These are phyloP conservation scores for Miltochrista miniata DNA, from an alignment of 2,888 invertebrate species.

Conservation along the genomic window DNA sequence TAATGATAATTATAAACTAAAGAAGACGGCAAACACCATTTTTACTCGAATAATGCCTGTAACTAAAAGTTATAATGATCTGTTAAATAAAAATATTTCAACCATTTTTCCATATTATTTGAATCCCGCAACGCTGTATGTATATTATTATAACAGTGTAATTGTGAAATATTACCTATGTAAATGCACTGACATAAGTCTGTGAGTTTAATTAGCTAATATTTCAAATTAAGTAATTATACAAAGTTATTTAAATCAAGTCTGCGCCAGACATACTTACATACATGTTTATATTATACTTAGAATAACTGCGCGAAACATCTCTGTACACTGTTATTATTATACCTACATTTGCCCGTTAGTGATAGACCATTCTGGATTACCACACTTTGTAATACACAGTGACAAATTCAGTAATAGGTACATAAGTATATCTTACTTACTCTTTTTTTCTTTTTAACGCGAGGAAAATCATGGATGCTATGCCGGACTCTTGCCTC, in stretches of 20 bases:
- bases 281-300: background rate
- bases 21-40: conserved; percentile 18
- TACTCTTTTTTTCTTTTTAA: no score
- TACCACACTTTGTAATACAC: no score
- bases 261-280: background rate
- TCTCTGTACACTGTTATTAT: no score
- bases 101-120: conserved; percentile 46
- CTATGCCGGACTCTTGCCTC: no score
- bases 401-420: no score
- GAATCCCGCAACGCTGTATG: background rate
- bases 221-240: background rate
- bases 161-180: no score
- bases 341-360: no score
- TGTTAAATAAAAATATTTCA: conserved; percentile 79
- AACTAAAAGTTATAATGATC: conserved; percentile 66
- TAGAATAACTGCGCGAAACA: no score
- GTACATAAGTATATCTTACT: no score
- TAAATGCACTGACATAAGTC: background rate
- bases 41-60: conserved; percentile 43
- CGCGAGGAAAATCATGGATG: no score
- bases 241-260: background rate
- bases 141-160: background rate
- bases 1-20: conserved; percentile 13
- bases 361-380: no score
- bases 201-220: background rate